Percentiles rank a stretch among this genome's conserved stretches.
phyloP scores from a whole-genome alignment of 2,888 invertebrate species.

The Subacronicta megacephala region DNA sequence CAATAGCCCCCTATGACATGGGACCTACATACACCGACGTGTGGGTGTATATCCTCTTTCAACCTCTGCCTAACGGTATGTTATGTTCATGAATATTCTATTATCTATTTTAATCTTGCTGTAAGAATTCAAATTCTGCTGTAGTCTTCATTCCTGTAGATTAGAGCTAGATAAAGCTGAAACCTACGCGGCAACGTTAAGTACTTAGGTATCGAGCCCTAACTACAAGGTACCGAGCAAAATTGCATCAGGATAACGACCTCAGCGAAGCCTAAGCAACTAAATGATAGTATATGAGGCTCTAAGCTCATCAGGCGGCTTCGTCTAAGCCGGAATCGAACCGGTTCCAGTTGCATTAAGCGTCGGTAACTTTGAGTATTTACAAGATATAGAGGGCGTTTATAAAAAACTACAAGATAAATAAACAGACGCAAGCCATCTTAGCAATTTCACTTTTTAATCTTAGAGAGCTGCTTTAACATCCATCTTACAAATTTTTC shows the following conservation, averaged over 20 bases:
- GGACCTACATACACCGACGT: too few species aligned
- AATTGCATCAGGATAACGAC: constrained; percentile 32
- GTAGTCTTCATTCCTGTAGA: neutral
- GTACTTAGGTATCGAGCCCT: constrained; percentile 15
- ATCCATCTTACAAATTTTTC: too few species aligned
- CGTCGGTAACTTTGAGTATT: constrained; percentile 4
- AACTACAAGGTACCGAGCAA: constrained; percentile 12
- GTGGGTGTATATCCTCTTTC: too few species aligned
- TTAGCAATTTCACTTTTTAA: too few species aligned
- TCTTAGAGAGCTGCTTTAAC: too few species aligned
- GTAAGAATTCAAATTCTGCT: too few species aligned
- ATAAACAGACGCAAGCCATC: too few species aligned
- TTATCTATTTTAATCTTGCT: too few species aligned
- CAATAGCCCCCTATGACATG: too few species aligned
- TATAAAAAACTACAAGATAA: neutral
- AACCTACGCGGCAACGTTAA: constrained; percentile 6
- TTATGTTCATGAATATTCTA: too few species aligned
- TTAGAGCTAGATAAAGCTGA: constrained; percentile 13
- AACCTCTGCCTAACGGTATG: too few species aligned
- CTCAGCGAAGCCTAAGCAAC: constrained; percentile 18
- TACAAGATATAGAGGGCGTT: constrained; percentile 9
- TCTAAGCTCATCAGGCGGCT: constrained; percentile 38
- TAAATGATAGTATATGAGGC: constrained; percentile 42
- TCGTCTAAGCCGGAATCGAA: constrained; percentile 37
- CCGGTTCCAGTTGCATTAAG: constrained; percentile 34